Conservation (phyloP, 2,888 invertebrate species). For the Eupithecia tripunctaria region DNA sequence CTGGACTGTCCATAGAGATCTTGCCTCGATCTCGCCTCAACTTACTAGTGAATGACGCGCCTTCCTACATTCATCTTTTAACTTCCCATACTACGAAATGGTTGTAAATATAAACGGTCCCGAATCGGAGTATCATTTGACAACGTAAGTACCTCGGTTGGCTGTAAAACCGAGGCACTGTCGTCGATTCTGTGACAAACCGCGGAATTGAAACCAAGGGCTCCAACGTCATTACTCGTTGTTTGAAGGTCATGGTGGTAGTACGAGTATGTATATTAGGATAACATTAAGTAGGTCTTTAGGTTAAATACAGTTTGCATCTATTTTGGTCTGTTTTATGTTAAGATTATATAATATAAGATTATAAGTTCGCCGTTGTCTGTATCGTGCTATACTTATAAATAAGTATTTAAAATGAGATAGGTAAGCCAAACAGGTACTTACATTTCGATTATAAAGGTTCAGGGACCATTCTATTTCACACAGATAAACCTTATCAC, state of each 20-base stretch:
- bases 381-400: background rate
- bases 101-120: background rate
- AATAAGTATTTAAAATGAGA: background rate
- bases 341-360: background rate
- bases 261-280: slow-evolving; percentile 6
- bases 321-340: background rate
- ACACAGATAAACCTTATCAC: background rate
- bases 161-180: slow-evolving; percentile 20
- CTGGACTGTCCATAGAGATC: background rate
- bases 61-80: background rate
- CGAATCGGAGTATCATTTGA: slow-evolving; percentile 2
- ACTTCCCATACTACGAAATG: background rate
- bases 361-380: background rate
- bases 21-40: background rate
- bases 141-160: slow-evolving; percentile 17
- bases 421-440: too few relatives aligned
- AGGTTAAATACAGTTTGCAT: background rate
- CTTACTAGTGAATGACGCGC: background rate
- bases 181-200: slow-evolving; percentile 18
- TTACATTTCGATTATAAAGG: too few relatives aligned
- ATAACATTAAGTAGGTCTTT: slow-evolving; percentile 5
- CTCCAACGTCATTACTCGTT: slow-evolving; percentile 29
- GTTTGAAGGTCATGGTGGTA: slow-evolving; percentile 25
- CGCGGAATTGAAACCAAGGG: slow-evolving; percentile 24
- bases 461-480: background rate